Conservation (phyloP, 2,113 vertebrate species). For the Myocastor coypus region DNA sequence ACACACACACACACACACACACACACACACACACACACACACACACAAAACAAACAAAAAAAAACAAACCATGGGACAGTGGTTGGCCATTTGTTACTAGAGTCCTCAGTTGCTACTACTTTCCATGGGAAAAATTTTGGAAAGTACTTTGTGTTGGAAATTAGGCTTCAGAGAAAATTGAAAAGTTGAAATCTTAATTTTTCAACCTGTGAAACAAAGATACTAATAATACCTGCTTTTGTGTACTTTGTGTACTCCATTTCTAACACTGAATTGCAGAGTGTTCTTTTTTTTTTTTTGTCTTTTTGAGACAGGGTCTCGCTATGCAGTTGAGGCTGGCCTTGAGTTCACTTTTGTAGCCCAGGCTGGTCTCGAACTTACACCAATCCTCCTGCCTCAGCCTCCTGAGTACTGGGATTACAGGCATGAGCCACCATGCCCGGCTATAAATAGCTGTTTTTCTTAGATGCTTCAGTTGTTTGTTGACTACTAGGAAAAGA, state of each 20-base stretch:
- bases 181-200: background rate
- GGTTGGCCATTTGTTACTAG: background rate
- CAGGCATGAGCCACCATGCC: no score
- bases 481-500: background rate
- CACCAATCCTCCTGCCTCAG: no score
- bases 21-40: no score
- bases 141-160: background rate
- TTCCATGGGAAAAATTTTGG: slow-evolving; percentile 6
- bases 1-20: no score
- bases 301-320: no score
- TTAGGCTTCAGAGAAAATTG: background rate
- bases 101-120: background rate
- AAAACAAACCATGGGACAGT: no score
- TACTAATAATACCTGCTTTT: background rate
- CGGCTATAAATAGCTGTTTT: slow-evolving; percentile 22
- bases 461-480: background rate
- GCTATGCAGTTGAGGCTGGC: no score
- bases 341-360: no score
- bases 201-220: background rate
- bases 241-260: background rate
- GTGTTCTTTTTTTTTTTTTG: no score
- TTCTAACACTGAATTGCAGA: background rate
- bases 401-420: no score
- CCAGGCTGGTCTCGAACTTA: no score
- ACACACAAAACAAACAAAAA: no score